A percentile compares a stretch with the other conserved stretches of the same genome.
These are phyloP conservation scores for Bombus polaris DNA, from an alignment of 1,140 invertebrate species.

Conservation along the genomic window DNA sequence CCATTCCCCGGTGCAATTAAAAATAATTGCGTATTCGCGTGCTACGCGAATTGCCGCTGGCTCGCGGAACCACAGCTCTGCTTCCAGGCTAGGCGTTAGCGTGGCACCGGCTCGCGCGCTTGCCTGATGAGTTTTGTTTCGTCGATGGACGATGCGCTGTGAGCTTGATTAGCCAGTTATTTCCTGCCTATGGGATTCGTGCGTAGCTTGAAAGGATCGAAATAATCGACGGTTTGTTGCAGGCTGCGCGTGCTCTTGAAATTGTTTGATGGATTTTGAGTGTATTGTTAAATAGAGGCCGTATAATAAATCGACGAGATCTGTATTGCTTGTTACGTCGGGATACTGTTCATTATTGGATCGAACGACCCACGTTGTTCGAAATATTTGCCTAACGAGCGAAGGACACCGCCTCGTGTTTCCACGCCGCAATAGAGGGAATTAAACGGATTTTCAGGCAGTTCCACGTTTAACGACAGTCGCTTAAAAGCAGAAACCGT, in stretches of 20 bases:
- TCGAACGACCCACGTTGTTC: background rate
- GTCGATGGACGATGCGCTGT: slow-evolving; percentile 14
- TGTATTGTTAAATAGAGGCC: background rate
- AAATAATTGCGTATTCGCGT: slow-evolving; percentile 66
- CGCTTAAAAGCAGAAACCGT: slow-evolving; percentile 8
- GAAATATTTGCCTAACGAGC: slow-evolving; percentile 35
- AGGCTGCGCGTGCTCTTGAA: background rate
- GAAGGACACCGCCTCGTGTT: background rate
- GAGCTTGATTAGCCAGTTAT: slow-evolving; percentile 33
- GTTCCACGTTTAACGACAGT: slow-evolving; percentile 24
- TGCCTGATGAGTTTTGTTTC: slow-evolving; percentile 40
- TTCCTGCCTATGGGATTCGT: background rate
- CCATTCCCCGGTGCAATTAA: slow-evolving; percentile 57
- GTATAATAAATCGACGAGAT: slow-evolving; percentile 1
- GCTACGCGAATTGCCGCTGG: slow-evolving; percentile 13
- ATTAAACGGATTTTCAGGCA: slow-evolving; percentile 21
- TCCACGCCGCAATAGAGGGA: background rate
- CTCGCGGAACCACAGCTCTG: background rate
- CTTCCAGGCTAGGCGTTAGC: background rate
- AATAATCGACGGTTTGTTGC: background rate
- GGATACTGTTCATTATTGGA: background rate
- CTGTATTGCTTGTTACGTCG: background rate
- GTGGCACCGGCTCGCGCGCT: background rate
- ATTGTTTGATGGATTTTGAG: slow-evolving; percentile 5
- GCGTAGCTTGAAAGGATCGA: background rate